Evolutionary conservation across 2,888 invertebrate species (phyloP), one percentile per base, ranked within the genome.

Genomic region (Melinaea marsaeus): DNA sequence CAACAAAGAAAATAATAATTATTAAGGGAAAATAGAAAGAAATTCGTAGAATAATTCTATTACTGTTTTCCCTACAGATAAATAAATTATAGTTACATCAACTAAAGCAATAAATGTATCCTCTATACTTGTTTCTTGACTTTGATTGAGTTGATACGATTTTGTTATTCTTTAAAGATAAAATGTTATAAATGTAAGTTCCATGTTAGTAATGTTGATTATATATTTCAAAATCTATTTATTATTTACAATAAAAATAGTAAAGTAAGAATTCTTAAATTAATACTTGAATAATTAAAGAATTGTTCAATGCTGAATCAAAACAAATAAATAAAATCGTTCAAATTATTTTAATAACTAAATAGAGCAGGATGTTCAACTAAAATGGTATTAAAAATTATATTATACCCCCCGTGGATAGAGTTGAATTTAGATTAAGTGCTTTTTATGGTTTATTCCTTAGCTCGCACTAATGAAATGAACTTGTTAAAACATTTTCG

Each of bases 401-500:
- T 64, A 57, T 61, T 56, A 33, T 51, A n/a, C 9, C 56, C 32
- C 51, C 34, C 47, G 32, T 13, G 7, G 13, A 35, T 37, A 56
- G 35, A 35, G 34, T 13, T 56, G 55, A 34, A 13, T 32, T 63
- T 66, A 46, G 6, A 35, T 54, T n/a, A n/a, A 13, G 11, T 55
- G 55, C 51, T 64, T 64, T 68, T 68, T 63, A 63, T 65, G 65
- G 57, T 22, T 22, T 60, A 61, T 70, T 68, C 62, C 69, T 68
- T 66, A 67, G 65, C 58, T 57, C 57, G 63, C 64, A 66, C 69
- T 70, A 70, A 71, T 71, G 71, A 71, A 71, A 66, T 67, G 66
- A 64, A 69, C 67, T 69, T 69, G 65, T 67, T 63, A 67, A 66
- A 65, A 63, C 64, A 62, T 67, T 62, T 51, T 68, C 69, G 65